A percentile compares a stretch with the other conserved stretches of the same genome.
Conservation (phyloP, 2,888 invertebrate species). For the Scaptodrosophila latifasciaeformis region DNA sequence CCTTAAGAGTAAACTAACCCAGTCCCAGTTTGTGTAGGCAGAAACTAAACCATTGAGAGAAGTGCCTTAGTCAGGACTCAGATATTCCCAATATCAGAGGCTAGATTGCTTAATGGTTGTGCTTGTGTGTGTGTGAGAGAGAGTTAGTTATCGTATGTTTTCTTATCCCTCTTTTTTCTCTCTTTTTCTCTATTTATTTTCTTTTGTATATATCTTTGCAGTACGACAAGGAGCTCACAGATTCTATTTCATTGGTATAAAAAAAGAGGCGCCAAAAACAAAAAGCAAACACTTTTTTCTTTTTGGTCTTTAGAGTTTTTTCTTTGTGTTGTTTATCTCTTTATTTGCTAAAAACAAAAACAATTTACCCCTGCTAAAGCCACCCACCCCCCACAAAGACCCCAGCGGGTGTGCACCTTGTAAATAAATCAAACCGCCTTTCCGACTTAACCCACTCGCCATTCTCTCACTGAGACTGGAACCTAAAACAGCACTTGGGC, state of each 20-base stretch:
- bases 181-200: constrained; percentile 41
- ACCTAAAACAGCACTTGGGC: constrained; percentile 8
- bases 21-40: too few relatives aligned
- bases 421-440: background rate
- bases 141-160: constrained; percentile 28
- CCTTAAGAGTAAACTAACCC: too few relatives aligned
- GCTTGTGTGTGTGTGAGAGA: too few relatives aligned
- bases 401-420: constrained; percentile 1
- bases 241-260: constrained; percentile 76
- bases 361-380: too few relatives aligned
- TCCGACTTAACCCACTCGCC: background rate
- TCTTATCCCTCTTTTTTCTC: constrained; percentile 26
- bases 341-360: constrained; percentile 20
- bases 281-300: constrained; percentile 5
- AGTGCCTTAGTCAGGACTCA: too few relatives aligned
- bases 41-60: too few relatives aligned
- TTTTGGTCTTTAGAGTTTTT: constrained; percentile 6
- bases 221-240: constrained; percentile 76
- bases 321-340: constrained; percentile 24
- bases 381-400: background rate
- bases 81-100: too few relatives aligned
- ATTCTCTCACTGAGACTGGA: background rate
- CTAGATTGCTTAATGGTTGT: too few relatives aligned
- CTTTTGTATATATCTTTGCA: constrained; percentile 70
- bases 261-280: constrained; percentile 2